Percentiles rank a stretch among this genome's conserved stretches.
These are phyloP conservation scores for Podabrus alpinus DNA, from an alignment of 2,888 invertebrate genomes.

Conservation along the genomic window DNA sequence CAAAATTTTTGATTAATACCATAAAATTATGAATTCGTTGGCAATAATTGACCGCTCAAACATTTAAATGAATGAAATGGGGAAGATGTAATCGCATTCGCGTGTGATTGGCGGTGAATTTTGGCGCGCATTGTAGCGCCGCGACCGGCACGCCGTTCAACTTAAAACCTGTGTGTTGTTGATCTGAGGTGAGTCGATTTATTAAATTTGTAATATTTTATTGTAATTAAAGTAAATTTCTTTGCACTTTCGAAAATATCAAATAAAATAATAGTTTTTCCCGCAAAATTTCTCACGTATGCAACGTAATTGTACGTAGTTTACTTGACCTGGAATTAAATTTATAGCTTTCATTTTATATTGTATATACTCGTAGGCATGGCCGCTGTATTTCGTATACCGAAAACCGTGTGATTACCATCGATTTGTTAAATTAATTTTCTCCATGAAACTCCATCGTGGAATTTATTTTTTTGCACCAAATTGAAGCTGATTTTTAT, in stretches of 20 bases:
- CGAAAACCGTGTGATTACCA: constrained; percentile 35
- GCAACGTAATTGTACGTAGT: constrained; percentile 33
- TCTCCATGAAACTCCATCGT: constrained; percentile 31
- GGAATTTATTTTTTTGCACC: constrained; percentile 27
- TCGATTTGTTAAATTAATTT: constrained; percentile 51
- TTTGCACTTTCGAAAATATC: constrained; percentile 39
- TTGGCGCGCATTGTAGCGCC: constrained; percentile 51
- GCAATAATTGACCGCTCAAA: neutral
- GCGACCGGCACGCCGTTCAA: constrained; percentile 49
- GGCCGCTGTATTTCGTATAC: constrained; percentile 47
- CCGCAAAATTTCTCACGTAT: constrained; percentile 46
- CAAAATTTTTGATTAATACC: neutral
- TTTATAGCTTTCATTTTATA: constrained; percentile 42
- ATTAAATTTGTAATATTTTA: constrained; percentile 48
- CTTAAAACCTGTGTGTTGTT: constrained; percentile 30
- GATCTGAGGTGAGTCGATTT: constrained; percentile 48
- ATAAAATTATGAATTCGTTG: neutral
- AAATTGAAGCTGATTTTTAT: constrained; percentile 48
- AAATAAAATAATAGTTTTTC: constrained; percentile 53
- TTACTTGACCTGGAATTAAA: constrained; percentile 48
- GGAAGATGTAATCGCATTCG: neutral
- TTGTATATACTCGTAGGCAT: constrained; percentile 48
- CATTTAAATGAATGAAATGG: neutral
- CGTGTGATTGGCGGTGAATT: constrained; percentile 46
- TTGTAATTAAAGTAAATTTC: constrained; percentile 51